Base-by-base conservation (phyloP, 2,113 vertebrate genomes). In the Sitta europaea region DNA sequence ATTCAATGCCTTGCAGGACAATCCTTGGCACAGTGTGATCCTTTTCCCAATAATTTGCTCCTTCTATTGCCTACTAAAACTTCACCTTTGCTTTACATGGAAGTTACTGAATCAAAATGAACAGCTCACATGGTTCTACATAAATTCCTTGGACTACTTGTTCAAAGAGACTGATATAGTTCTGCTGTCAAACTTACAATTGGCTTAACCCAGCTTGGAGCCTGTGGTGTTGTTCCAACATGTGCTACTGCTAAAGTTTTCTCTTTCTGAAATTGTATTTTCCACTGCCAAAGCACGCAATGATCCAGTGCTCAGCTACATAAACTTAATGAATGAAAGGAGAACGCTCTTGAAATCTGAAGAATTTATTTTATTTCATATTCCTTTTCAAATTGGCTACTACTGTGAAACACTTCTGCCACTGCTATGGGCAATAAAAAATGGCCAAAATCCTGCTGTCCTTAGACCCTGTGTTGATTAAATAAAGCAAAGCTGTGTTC, bases 121-220 rank as follows among this genome's bases (percentile, higher is more conserved):
- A 51, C 50, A 70, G 38, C 38, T 90, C 45, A 57, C 55, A 63
- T 9, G 31, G 38, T 54, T 76, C 85, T 90, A 94, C 71, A 59
- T 55, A 86, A 90, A 88, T 88, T 87, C 47, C 38, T 90, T 48
- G 61, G 50, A 74, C 85, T 87, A 47, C 83, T 92, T 94, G 58
- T 86, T 96, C 71, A 86, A 74, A 86, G 71, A 79, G 50, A 72
- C 24, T 88, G 86, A 87, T 93, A 77, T 27, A 90, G 79, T 77
- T 93, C 78, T 92, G 42, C 88, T 62, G 67, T 96, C 78, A 92
- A 77, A 77, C 35, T 80, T 80, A 66, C 50, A 78, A 86, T 80
- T 92, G 86, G 75, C 62, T 88, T 93, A 92, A 86, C 47, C 59
- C 50, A 93, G 33, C 85, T 93, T 80, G 87, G 50, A 96, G 70